Percentiles rank a stretch among this genome's conserved stretches.
phyloP scores from a whole-genome alignment of 2,797 vertebrate species.

The Strix occidentalis region DNA sequence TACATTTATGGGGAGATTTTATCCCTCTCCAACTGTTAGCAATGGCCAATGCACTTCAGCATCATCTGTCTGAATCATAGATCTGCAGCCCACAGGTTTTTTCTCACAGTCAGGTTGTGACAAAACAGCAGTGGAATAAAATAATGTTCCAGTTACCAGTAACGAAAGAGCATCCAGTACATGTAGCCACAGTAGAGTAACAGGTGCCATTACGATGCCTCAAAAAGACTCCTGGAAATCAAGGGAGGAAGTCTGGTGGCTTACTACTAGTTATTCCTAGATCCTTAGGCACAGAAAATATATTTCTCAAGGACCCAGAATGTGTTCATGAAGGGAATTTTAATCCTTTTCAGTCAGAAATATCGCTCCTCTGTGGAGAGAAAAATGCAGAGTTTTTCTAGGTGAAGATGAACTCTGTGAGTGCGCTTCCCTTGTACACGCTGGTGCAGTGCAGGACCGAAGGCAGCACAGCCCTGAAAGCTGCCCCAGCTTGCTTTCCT shows the following conservation, averaged over 20 bases:
- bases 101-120: not conserved
- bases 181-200: not conserved
- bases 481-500: not conserved
- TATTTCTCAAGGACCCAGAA: not conserved
- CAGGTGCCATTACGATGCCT: not conserved
- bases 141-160: not conserved
- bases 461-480: not conserved
- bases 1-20: not conserved
- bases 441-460: not conserved
- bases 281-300: not conserved
- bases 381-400: not conserved
- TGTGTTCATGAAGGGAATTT: fast-evolving
- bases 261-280: not conserved
- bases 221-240: not conserved
- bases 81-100: not conserved
- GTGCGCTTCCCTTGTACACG: fast-evolving
- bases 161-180: not conserved
- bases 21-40: not conserved
- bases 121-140: not conserved
- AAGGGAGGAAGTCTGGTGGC: not conserved
- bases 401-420: not conserved
- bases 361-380: not conserved
- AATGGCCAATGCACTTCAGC: not conserved
- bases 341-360: not conserved
- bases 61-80: not conserved